Evolutionary conservation across 2,888 invertebrate genomes (phyloP).

Genomic region (Eulithis testata): DNA sequence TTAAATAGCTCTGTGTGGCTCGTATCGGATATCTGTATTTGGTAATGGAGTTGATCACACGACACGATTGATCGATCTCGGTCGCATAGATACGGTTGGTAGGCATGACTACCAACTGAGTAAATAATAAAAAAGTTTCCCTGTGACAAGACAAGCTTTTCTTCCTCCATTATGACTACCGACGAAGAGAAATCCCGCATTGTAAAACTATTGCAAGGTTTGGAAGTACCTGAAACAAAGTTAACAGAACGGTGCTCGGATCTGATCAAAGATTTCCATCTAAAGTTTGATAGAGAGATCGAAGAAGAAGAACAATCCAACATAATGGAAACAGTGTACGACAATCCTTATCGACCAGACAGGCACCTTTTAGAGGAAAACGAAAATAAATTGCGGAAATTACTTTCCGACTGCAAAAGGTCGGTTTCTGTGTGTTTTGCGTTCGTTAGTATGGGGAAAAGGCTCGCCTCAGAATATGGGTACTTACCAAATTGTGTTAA

Average conservation of each 20-base stretch:
- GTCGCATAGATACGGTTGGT: conserved; percentile 30
- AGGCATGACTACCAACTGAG: conserved; percentile 38
- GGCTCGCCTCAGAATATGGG: no score
- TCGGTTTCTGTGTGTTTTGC: conserved; percentile 36
- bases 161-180: conserved; percentile 60
- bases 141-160: conserved; percentile 12
- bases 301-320: conserved; percentile 49
- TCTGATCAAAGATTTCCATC: conserved; percentile 63
- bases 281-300: conserved; percentile 58
- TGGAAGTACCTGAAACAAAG: conserved; percentile 70
- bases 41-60: no score
- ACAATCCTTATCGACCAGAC: conserved; percentile 72
- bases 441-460: background rate
- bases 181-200: conserved; percentile 74
- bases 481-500: no score
- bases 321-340: conserved; percentile 42
- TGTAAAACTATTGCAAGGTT: conserved; percentile 65
- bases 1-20: background rate
- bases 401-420: conserved; percentile 61
- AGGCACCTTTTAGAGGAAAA: conserved; percentile 62
- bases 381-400: conserved; percentile 61
- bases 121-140: conserved; percentile 9
- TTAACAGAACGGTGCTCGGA: conserved; percentile 65
- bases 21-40: background rate
- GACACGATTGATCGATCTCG: background rate